A percentile compares a stretch with the other conserved stretches of the same genome.
Evolutionary conservation across 2,888 invertebrate genomes (phyloP).

Genomic region (Psylliodes chrysocephalus): DNA sequence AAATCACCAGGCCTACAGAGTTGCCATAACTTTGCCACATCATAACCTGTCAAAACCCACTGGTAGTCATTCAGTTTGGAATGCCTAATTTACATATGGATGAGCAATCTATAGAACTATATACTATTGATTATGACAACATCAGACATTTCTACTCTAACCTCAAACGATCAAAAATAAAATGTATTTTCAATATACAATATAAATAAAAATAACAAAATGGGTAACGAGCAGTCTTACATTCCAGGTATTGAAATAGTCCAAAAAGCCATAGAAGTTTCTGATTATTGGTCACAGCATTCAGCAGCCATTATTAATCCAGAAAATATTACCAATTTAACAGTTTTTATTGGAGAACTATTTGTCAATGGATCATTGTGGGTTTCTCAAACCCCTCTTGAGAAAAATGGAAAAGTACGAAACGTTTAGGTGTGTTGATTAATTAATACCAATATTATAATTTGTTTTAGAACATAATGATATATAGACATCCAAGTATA

Average conservation of each 20-base stretch:
- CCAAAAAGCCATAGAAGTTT: slow-evolving; percentile 79
- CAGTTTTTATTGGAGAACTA: slow-evolving; percentile 80
- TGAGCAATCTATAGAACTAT: too few relatives aligned
- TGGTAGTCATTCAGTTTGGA: too few relatives aligned
- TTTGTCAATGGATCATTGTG: slow-evolving; percentile 74
- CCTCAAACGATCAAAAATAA: background rate
- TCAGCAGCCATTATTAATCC: slow-evolving; percentile 70
- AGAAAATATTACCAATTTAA: slow-evolving; percentile 70
- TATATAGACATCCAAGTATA: slow-evolving; percentile 88
- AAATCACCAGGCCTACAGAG: too few relatives aligned
- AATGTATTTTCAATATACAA: background rate
- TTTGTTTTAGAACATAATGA: slow-evolving; percentile 79
- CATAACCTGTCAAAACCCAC: too few relatives aligned
- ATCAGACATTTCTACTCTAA: too few relatives aligned
- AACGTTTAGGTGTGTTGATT: too few relatives aligned
- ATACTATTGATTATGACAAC: too few relatives aligned
- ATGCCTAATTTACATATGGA: too few relatives aligned
- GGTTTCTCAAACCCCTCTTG: slow-evolving; percentile 75
- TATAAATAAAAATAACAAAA: too few relatives aligned
- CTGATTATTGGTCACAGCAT: slow-evolving; percentile 82
- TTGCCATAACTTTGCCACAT: too few relatives aligned
- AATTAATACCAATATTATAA: too few relatives aligned
- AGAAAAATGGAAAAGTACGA: slow-evolving; percentile 81
- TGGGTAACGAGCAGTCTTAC: slow-evolving; percentile 83
- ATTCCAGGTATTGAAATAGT: slow-evolving; percentile 78